Percentiles rank a stretch among this genome's conserved stretches.
These are phyloP conservation scores for Gonocerus acuteangulatus DNA, from an alignment of 2,888 invertebrate genomes.

Conservation along the genomic window DNA sequence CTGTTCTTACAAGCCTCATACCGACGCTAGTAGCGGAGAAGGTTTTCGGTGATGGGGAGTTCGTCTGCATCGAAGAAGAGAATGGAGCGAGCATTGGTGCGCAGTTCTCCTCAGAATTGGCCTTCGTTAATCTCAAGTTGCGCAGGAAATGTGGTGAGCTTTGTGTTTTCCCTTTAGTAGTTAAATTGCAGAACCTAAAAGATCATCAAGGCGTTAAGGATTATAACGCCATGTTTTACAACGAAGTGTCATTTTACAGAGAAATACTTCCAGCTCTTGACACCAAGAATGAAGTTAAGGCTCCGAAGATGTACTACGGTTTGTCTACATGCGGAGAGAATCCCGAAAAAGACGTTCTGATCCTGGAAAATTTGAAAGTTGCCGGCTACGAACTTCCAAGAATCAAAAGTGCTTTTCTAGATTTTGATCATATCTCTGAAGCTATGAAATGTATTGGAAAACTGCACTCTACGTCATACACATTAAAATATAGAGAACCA, in stretches of 20 bases:
- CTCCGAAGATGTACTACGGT: slow-evolving; percentile 33
- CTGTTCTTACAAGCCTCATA: neutral
- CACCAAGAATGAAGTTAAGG: slow-evolving; percentile 20
- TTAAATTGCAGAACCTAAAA: slow-evolving; percentile 29
- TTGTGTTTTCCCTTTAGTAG: slow-evolving; percentile 23
- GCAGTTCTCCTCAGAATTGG: slow-evolving; percentile 33
- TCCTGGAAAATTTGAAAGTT: slow-evolving; percentile 39
- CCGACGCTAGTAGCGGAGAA: slow-evolving; percentile 7
- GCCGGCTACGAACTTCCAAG: slow-evolving; percentile 36
- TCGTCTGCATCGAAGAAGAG: slow-evolving; percentile 11
- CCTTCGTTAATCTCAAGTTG: slow-evolving; percentile 28
- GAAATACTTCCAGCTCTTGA: slow-evolving; percentile 33
- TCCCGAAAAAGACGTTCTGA: slow-evolving; percentile 32
- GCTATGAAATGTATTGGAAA: slow-evolving; percentile 39
- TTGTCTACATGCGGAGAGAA: slow-evolving; percentile 18
- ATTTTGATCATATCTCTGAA: slow-evolving; percentile 39
- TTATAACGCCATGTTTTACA: slow-evolving; percentile 30
- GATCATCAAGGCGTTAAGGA: neutral
- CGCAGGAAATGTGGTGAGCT: neutral
- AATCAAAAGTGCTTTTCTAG: slow-evolving; percentile 37
- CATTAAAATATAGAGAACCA: slow-evolving; percentile 39
- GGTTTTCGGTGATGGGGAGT: slow-evolving; percentile 22
- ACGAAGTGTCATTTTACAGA: slow-evolving; percentile 34
- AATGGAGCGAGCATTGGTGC: slow-evolving; percentile 19
- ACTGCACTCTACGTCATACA: slow-evolving; percentile 41